phyloP scores from a whole-genome alignment of 2,113 vertebrate genomes.

The Burhinus oedicnemus region DNA sequence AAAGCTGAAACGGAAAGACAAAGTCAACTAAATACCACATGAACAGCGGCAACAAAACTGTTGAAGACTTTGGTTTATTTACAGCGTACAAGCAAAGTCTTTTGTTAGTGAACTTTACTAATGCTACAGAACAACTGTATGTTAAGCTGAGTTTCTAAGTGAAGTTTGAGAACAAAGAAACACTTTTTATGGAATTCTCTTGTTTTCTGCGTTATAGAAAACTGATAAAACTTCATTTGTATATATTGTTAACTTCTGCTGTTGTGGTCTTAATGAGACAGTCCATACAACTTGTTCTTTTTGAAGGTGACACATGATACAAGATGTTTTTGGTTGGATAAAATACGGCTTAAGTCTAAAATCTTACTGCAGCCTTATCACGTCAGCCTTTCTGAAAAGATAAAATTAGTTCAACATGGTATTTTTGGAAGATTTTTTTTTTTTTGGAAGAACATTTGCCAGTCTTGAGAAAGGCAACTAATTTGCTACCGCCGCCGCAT shows the following conservation, averaged over 20 bases:
- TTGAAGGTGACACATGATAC: not conserved
- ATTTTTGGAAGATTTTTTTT: not conserved
- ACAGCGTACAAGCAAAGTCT: not conserved
- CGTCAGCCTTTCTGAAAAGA: not conserved
- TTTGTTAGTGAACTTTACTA: not conserved
- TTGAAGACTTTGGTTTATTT: not conserved
- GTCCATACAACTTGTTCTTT: not conserved
- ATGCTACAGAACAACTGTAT: not conserved
- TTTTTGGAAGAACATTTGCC: no score
- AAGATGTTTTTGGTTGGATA: not conserved
- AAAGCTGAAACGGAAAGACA: slow-evolving; percentile 65
- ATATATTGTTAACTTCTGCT: slow-evolving; percentile 12
- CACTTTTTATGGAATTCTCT: slow-evolving; percentile 9
- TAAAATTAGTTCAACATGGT: rapidly evolving
- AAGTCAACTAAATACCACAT: slow-evolving; percentile 18
- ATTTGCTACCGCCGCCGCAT: no score
- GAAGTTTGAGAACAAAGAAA: slow-evolving; percentile 23
- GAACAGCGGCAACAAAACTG: not conserved
- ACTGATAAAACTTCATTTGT: not conserved
- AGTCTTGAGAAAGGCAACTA: not conserved
- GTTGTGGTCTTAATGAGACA: not conserved
- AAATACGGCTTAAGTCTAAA: not conserved
- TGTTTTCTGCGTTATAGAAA: not conserved
- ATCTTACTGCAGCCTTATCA: not conserved
- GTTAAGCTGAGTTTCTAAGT: slow-evolving; percentile 34